phyloP scores from a whole-genome alignment of 2,797 vertebrate species.

The Cichlasoma orientale region DNA sequence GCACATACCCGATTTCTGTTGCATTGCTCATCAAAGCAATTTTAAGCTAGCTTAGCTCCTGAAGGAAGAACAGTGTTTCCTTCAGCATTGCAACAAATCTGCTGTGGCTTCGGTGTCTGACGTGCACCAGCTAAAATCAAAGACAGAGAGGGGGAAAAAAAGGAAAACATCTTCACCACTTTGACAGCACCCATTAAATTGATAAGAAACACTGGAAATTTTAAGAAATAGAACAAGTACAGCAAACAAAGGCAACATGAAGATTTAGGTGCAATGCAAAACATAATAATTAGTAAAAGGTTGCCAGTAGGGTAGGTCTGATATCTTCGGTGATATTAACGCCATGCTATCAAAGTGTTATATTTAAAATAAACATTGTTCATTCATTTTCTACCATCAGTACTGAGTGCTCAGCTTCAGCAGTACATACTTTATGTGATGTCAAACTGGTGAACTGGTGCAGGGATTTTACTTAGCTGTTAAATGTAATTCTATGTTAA shows the following conservation, averaged over 20 bases:
- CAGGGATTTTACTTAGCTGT: neutral
- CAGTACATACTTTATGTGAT: neutral
- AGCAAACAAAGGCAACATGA: neutral
- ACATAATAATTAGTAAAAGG: too few relatives aligned
- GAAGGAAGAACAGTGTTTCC: neutral
- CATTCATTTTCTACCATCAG: neutral
- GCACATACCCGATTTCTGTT: neutral
- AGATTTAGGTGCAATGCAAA: neutral
- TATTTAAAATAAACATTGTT: neutral
- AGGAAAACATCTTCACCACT: neutral
- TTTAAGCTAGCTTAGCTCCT: neutral
- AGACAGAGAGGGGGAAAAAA: too few relatives aligned
- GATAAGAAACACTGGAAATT: neutral
- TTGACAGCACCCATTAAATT: neutral
- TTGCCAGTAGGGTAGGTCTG: neutral
- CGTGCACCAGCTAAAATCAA: neutral
- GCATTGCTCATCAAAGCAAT: neutral
- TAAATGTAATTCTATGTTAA: neutral
- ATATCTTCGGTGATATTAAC: accelerated
- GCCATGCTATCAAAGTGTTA: neutral
- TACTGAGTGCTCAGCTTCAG: neutral
- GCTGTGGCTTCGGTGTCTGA: neutral
- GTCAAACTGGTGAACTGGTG: neutral
- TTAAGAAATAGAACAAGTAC: neutral
- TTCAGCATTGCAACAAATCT: neutral